Percentiles rank a stretch among this genome's conserved stretches.
Evolutionary conservation across 2,888 invertebrate species (phyloP).

Genomic region (Dicyrtoma fusca): DNA sequence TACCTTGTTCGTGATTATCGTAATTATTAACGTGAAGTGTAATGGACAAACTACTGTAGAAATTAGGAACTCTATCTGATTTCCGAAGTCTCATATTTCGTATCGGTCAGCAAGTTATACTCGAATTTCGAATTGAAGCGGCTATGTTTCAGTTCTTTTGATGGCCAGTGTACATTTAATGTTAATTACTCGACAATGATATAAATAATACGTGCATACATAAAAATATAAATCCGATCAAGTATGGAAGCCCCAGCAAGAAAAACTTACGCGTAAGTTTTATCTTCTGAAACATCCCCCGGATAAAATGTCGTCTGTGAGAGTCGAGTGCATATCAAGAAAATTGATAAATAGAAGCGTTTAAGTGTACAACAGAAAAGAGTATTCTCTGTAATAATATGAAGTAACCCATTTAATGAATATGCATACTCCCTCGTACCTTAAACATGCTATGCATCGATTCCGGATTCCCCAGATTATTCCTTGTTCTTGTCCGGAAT

Average conservation of each 20-base stretch:
- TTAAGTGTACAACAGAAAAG: neutral
- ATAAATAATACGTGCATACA: neutral
- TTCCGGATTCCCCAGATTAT: neutral
- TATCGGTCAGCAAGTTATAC: too few relatives aligned
- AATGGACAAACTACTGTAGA: neutral
- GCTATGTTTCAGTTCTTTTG: too few relatives aligned
- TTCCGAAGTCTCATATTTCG: too few relatives aligned
- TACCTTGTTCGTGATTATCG: neutral
- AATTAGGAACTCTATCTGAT: too few relatives aligned
- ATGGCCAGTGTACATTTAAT: too few relatives aligned
- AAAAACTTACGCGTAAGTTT: neutral
- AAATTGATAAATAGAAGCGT: neutral
- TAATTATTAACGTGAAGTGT: neutral
- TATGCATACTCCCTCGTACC: neutral
- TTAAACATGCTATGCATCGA: neutral
- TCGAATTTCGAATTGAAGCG: too few relatives aligned
- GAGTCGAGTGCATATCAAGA: conserved; percentile 16
- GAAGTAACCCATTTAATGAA: neutral
- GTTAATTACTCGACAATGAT: too few relatives aligned
- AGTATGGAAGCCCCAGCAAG: neutral
- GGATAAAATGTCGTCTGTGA: neutral
- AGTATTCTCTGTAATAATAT: neutral
- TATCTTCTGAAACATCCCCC: neutral
- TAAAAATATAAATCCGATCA: neutral
- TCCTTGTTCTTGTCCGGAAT: neutral